These are phyloP conservation scores for Gryllus bimaculatus DNA, from an alignment of 1,140 invertebrate species.

Conservation along the genomic window DNA sequence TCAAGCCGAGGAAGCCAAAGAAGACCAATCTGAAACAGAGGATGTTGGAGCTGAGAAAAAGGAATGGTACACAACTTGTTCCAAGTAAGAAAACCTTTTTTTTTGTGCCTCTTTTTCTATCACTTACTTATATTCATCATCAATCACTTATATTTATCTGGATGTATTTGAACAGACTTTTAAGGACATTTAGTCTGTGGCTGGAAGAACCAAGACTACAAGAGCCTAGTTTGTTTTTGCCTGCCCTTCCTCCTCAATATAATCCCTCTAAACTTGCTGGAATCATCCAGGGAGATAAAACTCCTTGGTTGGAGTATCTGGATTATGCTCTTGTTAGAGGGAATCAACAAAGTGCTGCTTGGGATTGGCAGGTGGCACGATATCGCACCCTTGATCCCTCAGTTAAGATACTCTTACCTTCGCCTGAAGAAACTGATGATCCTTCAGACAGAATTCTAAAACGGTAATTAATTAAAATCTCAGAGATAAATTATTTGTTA, in stretches of 20 bases:
- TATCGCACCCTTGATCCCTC: slow-evolving; percentile 18
- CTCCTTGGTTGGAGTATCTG: slow-evolving; percentile 59
- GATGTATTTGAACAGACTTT: slow-evolving; percentile 13
- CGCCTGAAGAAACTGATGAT: slow-evolving; percentile 28
- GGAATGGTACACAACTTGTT: slow-evolving; percentile 19
- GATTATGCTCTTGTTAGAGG: slow-evolving; percentile 45
- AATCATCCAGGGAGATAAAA: slow-evolving; percentile 42
- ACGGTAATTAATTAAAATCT: slow-evolving; percentile 9
- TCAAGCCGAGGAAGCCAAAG: slow-evolving; percentile 27
- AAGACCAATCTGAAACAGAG: slow-evolving; percentile 26
- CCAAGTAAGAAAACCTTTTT: slow-evolving; percentile 22
- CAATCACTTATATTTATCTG: background rate
- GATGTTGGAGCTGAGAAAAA: slow-evolving; percentile 20
- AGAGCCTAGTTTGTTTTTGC: slow-evolving; percentile 56
- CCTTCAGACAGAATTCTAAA: slow-evolving; percentile 43
- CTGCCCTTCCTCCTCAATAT: slow-evolving; percentile 61
- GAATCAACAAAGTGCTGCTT: slow-evolving; percentile 38
- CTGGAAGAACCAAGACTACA: slow-evolving; percentile 66
- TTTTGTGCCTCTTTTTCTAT: background rate
- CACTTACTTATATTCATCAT: background rate
- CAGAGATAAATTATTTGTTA: background rate
- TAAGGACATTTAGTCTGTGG: slow-evolving; percentile 59
- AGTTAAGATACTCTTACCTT: background rate
- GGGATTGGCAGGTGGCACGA: slow-evolving; percentile 37
- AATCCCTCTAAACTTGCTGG: slow-evolving; percentile 45